Conservation (phyloP, 2,888 invertebrate species). For the Nymphalis c-album region DNA sequence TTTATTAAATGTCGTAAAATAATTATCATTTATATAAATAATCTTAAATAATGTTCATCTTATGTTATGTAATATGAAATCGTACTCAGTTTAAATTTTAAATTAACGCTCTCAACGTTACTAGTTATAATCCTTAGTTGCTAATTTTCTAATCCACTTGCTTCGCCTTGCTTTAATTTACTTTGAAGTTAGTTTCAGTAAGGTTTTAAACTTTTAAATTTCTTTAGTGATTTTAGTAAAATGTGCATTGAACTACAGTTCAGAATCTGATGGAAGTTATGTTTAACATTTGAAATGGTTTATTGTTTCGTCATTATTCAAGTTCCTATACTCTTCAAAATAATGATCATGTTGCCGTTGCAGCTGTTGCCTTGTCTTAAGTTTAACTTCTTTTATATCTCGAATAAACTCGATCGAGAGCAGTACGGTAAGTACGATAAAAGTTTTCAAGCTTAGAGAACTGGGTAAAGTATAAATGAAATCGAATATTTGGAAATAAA, state of each 20-base stretch:
- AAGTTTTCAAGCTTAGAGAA: conserved; percentile 13
- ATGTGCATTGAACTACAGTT: not conserved
- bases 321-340: conserved; percentile 10
- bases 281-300: not conserved
- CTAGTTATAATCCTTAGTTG: too few relatives aligned
- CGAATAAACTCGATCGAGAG: conserved; percentile 17
- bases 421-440: conserved; percentile 9
- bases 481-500: conserved; percentile 12
- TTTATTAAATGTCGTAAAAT: too few relatives aligned
- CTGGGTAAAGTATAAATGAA: conserved; percentile 12
- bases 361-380: conserved; percentile 28
- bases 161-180: not conserved
- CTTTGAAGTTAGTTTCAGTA: not conserved
- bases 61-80: too few relatives aligned
- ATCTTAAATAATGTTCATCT: too few relatives aligned
- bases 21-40: too few relatives aligned
- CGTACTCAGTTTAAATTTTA: not conserved
- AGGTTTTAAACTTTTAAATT: not conserved
- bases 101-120: not conserved
- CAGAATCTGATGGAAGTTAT: not conserved
- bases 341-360: conserved; percentile 19
- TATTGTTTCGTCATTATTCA: conserved; percentile 5
- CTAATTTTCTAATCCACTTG: too few relatives aligned
- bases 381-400: conserved; percentile 9
- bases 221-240: not conserved